Evolutionary conservation across 2,113 vertebrate genomes (phyloP), one percentile per base, ranked within the genome.

Genomic region (Sakesphorus luctuosus): DNA sequence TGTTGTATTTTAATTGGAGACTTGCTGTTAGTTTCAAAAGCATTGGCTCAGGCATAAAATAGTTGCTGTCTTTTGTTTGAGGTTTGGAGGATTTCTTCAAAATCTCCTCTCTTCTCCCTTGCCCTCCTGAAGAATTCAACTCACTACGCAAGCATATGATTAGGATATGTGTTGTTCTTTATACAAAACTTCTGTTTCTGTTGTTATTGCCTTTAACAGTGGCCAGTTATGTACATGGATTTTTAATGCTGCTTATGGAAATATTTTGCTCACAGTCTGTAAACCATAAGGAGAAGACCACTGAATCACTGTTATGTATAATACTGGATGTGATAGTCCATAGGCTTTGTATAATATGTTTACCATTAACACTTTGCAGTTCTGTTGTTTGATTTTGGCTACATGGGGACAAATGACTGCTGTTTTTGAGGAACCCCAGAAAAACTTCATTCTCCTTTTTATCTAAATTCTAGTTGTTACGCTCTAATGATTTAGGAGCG

Each of bases 161-260:
- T 81, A 65, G 71, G 18, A 26, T 86, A 72, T 52, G 74, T 92
- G 50, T 55, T 92, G 11, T 29, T 89, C 68, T 52, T 87, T 33
- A 55, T 66, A 20, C 9, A 65, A 86, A 94, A 87, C 44, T 65
- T 90, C 11, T 61, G 56, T 31, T 81, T 71, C 71, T 78, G 10
- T 74, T 89, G n/a, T 86, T 91, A 53, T 8, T 89, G 24, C 55
- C 36, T 82, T 74, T 90, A 79, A 44, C 15, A 85, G 65, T 71
- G 73, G 36, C 33, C 86, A 94, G 69, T 89, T 93, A 63, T 31
- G 86, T 63, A 33, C 4, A 10, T 78, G 33, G 7, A 84, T 94
- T 94, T 95, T 95, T 95, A 36, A 68, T 50, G 80, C 94, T 90
- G 31, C 55, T 76, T 87, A 62, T 80, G 67, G 79, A 95, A 94